A percentile compares a stretch with the other conserved stretches of the same genome.
phyloP scores from a whole-genome alignment of 1,140 invertebrate species.

The Paracyclopina nana region DNA sequence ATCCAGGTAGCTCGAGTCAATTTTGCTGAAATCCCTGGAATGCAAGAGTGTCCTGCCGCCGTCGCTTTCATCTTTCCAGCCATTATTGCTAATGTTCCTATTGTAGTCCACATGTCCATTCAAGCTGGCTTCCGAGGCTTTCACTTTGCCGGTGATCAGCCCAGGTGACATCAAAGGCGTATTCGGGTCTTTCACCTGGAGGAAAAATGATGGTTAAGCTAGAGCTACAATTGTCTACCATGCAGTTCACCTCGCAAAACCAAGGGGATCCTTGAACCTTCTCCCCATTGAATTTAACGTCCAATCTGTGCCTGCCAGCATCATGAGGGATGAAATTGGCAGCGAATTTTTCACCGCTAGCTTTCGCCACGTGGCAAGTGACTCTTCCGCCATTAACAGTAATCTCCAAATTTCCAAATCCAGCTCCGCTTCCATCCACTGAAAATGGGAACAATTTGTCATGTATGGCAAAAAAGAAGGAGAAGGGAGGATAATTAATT shows the following conservation, averaged over 20 bases:
- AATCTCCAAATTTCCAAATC: conserved; percentile 88
- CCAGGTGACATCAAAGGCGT: conserved; percentile 1
- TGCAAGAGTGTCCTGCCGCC: background rate
- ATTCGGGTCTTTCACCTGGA: conserved; percentile 13
- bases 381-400: conserved; percentile 86
- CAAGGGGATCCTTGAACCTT: conserved; percentile 39
- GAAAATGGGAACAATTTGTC: too few relatives aligned
- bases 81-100: background rate
- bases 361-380: conserved; percentile 72
- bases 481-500: conserved; percentile 28
- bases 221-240: background rate
- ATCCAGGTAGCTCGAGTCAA: background rate
- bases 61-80: background rate
- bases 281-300: conserved; percentile 90
- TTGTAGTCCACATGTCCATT: too few relatives aligned
- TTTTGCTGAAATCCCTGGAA: background rate
- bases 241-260: conserved; percentile 12
- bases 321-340: conserved; percentile 80
- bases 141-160: background rate
- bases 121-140: background rate
- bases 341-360: conserved; percentile 50
- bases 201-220: background rate
- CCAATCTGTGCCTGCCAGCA: conserved; percentile 58
- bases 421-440: conserved; percentile 87
- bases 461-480: conserved; percentile 20